A percentile compares a stretch with the other conserved stretches of the same genome.
Conservation (phyloP, 2,113 vertebrate genomes). For the Baryphthengus martii region DNA sequence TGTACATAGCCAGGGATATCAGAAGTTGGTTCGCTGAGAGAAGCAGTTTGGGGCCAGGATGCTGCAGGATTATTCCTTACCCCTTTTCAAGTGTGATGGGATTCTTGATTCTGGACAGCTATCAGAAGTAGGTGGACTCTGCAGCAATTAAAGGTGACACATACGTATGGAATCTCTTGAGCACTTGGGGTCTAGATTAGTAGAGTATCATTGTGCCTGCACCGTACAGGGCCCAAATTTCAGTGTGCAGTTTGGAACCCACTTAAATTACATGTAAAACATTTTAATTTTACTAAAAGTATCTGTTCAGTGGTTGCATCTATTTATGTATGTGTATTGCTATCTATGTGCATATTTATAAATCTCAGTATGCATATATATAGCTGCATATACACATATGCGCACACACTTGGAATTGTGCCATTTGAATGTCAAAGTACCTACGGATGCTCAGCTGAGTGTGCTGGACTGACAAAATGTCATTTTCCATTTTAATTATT, state of each 20-base stretch:
- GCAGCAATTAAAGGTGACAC: neutral
- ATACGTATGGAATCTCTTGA: neutral
- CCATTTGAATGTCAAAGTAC: neutral
- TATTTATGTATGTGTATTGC: neutral
- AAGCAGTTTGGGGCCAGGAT: neutral
- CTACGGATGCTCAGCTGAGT: neutral
- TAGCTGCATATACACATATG: neutral
- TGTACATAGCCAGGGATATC: neutral
- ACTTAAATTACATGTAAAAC: neutral
- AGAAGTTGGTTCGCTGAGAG: neutral
- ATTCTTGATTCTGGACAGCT: neutral
- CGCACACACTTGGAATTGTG: neutral
- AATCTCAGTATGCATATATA: slow-evolving; percentile 16
- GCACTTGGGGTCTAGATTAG: neutral
- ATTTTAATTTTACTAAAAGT: neutral
- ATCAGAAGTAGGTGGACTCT: neutral
- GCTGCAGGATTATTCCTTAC: neutral
- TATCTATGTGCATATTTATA: slow-evolving; percentile 24
- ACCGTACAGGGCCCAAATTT: neutral
- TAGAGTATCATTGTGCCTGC: neutral
- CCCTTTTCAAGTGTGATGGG: neutral
- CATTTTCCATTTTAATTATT: slow-evolving; percentile 24
- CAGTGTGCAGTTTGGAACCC: neutral
- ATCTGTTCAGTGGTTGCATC: neutral
- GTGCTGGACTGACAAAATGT: neutral